Conservation (phyloP, 2,797 vertebrate genomes). For the Gephyroberyx darwinii region DNA sequence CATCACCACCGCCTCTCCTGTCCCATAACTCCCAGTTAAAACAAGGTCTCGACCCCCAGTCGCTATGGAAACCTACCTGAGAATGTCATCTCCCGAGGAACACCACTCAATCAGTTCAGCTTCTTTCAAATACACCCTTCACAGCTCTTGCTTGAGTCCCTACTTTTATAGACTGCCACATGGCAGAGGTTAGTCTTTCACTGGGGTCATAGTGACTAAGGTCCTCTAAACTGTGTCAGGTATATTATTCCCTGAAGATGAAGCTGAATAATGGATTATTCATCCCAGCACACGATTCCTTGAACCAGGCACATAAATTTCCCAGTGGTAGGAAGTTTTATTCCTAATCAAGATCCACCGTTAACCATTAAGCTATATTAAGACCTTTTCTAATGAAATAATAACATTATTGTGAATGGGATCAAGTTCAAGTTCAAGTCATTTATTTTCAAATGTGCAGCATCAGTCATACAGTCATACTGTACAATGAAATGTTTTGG, state of each 20-base stretch:
- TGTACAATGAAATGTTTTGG: too few species aligned
- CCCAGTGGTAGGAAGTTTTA: too few species aligned
- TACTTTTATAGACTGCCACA: conserved; percentile 58
- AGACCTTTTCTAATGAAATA: not conserved
- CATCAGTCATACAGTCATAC: too few species aligned
- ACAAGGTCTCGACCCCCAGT: not conserved
- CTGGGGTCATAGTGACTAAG: conserved; percentile 44
- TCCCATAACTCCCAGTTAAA: conserved; percentile 31
- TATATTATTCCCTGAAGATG: conserved; percentile 62
- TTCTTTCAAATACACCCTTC: conserved; percentile 33
- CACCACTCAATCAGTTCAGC: conserved; percentile 6
- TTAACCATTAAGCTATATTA: too few species aligned
- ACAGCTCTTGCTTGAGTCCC: conserved; percentile 16
- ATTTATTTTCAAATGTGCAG: too few species aligned
- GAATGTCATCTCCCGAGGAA: conserved; percentile 7
- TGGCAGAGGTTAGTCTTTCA: conserved; percentile 40
- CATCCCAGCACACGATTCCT: conserved; percentile 7
- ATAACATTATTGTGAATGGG: conserved; percentile 24
- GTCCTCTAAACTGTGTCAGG: conserved; percentile 63
- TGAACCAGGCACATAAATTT: conserved; percentile 17
- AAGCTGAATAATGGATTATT: conserved; percentile 32
- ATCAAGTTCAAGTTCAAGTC: too few species aligned
- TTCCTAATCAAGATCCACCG: too few species aligned
- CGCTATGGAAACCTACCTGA: conserved; percentile 43
- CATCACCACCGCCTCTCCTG: conserved; percentile 7